These are phyloP conservation scores for Ispidina picta DNA, from an alignment of 2,797 vertebrate species.

Conservation along the genomic window DNA sequence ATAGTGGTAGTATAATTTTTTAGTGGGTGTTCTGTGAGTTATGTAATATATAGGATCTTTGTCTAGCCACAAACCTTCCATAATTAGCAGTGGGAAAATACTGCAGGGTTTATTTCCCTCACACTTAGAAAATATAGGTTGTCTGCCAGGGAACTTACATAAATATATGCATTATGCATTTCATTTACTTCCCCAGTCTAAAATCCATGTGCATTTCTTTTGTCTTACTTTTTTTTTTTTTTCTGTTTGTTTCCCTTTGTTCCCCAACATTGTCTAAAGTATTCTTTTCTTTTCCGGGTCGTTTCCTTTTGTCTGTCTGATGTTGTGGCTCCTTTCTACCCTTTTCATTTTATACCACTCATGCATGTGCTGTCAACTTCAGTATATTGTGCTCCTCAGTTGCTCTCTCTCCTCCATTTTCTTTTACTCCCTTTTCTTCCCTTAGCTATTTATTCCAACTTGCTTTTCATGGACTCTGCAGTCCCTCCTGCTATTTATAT, in stretches of 20 bases:
- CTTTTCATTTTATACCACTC: neutral
- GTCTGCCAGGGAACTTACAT: neutral
- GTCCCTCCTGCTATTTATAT: neutral
- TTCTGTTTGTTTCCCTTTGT: neutral
- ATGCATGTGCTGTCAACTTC: neutral
- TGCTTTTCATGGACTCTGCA: neutral
- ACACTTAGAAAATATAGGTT: neutral
- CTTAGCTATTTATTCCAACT: neutral
- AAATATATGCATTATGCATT: neutral
- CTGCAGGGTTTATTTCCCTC: neutral
- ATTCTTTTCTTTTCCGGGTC: neutral
- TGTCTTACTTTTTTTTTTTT: neutral
- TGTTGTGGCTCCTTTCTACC: neutral
- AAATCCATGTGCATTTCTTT: neutral
- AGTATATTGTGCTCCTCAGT: neutral
- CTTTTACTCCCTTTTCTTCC: neutral
- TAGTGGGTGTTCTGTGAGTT: conserved; percentile 2
- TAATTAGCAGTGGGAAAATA: conserved; percentile 22
- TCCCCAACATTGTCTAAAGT: neutral
- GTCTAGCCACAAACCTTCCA: neutral
- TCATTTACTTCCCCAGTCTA: neutral
- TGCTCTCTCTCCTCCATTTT: neutral
- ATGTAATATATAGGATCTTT: neutral
- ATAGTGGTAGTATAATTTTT: neutral
- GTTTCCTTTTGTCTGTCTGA: neutral